Evolutionary conservation across 2,113 vertebrate species (phyloP), one percentile per base, ranked within the genome.

Genomic region (Tychaedon coryphoeus): DNA sequence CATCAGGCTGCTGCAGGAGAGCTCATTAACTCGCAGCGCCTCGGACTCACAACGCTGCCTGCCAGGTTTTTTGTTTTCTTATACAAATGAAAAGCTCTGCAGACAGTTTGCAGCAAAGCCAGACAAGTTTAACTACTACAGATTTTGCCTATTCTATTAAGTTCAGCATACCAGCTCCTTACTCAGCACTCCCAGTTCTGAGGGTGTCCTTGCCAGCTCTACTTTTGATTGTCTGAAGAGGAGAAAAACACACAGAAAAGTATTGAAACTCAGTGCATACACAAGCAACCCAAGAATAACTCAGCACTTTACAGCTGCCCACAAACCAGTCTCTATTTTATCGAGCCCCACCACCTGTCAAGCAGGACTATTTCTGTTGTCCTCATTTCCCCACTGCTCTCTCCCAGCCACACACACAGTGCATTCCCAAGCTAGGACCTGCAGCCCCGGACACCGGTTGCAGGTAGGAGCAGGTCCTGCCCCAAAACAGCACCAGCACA

Each of bases 401-500:
- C 53, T 61, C 50, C 45, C 56, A 11, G 62, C 2, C 18, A 38
- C 53, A 64, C 0, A 42, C 73, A 14, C 2, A 0, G 34, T 38
- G n/a, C 64, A 53, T 67, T 81, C 53, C 61, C 69, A 9, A n/a
- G 19, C 36, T 8, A 25, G 7, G 56, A 13, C 3, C 48, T 3
- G 14, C 64, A 70, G 58, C 60, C 64, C 15, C 1, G 1, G 17
- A 58, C 73, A 14, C 14, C 3, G 5, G 26, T 4, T 48, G 19
- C 0, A 0, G 10, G 0, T 2, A 42, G 17, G 4, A 70, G 61
- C 75, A 45, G 11, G 2, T 79, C 43, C 71, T 56, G 48, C 40
- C 36, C 2, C 0, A 34, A 42, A 91, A 45, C 71, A 45, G 0
- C 26, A 13, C 12, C 7, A 0, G 4, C 24, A 57, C 1, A 1